Percentiles rank a stretch among this genome's conserved stretches.
phyloP scores from a whole-genome alignment of 2,113 vertebrate genomes.

The Promerops cafer region DNA sequence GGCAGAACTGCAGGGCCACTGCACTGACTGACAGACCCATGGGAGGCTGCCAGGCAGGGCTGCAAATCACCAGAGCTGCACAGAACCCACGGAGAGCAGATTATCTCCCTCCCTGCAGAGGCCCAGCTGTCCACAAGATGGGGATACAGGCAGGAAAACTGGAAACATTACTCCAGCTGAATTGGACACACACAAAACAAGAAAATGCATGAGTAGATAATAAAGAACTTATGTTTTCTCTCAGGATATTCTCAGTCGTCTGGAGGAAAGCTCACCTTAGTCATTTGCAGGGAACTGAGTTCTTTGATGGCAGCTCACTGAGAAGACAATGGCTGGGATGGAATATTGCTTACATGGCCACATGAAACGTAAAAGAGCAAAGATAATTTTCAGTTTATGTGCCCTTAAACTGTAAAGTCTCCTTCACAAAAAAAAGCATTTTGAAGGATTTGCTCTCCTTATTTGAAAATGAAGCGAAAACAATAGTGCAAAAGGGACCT shows the following conservation, averaged over 20 bases:
- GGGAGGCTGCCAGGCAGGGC: background rate
- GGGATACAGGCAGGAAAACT: background rate
- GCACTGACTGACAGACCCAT: background rate
- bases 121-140: background rate
- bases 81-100: fast-evolving
- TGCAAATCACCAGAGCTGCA: background rate
- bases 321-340: background rate
- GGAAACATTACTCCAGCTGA: background rate
- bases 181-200: background rate
- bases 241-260: background rate
- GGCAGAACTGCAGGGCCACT: background rate
- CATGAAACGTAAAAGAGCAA: background rate
- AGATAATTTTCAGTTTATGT: background rate
- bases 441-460: background rate
- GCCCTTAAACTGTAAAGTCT: background rate
- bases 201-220: background rate
- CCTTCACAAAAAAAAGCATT: background rate
- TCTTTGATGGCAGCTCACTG: background rate
- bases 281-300: background rate
- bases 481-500: background rate
- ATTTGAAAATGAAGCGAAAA: background rate
- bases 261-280: background rate
- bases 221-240: background rate
- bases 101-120: background rate
- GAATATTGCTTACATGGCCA: background rate